A percentile compares a stretch with the other conserved stretches of the same genome.
These are phyloP conservation scores for Antigone vipio DNA, from an alignment of 2,113 vertebrate species.

Conservation along the genomic window DNA sequence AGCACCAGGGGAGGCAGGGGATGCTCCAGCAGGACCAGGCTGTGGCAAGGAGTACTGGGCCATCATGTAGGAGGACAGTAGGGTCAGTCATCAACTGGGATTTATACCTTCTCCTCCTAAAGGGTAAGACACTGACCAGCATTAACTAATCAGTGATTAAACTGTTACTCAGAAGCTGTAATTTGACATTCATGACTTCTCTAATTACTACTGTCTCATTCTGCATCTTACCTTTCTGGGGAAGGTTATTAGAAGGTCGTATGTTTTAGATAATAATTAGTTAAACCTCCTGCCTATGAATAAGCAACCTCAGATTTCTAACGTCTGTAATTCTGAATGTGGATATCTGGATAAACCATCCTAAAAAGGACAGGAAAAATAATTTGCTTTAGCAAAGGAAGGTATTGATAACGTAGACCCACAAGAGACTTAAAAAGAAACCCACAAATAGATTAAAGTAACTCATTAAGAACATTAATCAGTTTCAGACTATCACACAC, in stretches of 20 bases:
- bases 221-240: background rate
- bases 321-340: background rate
- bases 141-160: background rate
- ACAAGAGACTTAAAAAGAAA: background rate
- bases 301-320: background rate
- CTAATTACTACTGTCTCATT: background rate
- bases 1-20: background rate
- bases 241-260: slow-evolving; percentile 1
- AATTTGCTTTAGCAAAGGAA: slow-evolving; percentile 17
- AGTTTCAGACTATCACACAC: background rate
- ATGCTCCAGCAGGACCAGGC: background rate
- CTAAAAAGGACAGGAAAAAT: background rate
- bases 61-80: background rate
- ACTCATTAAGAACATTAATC: slow-evolving; percentile 47
- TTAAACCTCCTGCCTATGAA: background rate
- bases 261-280: background rate
- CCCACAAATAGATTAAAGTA: slow-evolving; percentile 9
- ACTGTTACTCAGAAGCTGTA: background rate
- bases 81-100: background rate
- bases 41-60: background rate
- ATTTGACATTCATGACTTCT: background rate
- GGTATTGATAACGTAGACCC: background rate
- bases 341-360: background rate
- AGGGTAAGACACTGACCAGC: background rate
- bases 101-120: background rate